phyloP scores from a whole-genome alignment of 37 sponge, comb jelly and placozoan genomes.

The Spongilla lacustris region DNA sequence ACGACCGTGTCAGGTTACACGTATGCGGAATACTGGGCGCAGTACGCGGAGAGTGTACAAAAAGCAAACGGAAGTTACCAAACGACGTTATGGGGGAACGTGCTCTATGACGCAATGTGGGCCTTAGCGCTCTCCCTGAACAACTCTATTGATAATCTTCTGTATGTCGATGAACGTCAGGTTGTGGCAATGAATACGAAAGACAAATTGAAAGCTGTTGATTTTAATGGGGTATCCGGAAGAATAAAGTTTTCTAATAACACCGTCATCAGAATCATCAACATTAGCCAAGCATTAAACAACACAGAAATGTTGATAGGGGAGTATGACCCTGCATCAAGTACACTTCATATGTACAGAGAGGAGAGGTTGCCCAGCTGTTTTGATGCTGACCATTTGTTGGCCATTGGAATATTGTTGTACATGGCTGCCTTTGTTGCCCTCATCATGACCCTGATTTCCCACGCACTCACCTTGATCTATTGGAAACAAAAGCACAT shows the following conservation, averaged over 20 bases:
- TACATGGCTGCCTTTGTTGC: neutral
- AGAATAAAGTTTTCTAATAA: conserved; percentile 4
- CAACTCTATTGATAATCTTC: neutral
- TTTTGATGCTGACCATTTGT: neutral
- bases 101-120: conserved; percentile 28
- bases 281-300: neutral
- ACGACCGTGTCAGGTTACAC: neutral
- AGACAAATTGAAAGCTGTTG: conserved; percentile 5
- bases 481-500: conserved; percentile 16
- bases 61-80: no score
- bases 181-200: neutral
- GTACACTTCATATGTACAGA: neutral
- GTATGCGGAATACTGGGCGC: conserved; percentile 1
- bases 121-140: conserved; percentile 40
- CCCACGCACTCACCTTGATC: conserved; percentile 12
- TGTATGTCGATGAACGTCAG: neutral
- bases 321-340: neutral
- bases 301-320: neutral
- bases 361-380: neutral
- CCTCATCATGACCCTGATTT: neutral
- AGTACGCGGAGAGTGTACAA: conserved; percentile 10
- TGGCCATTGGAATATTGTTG: neutral
- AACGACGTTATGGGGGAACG: neutral
- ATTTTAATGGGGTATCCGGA: conserved; percentile 41
- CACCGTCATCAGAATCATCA: conserved; percentile 7